A percentile compares a stretch with the other conserved stretches of the same genome.
These are phyloP conservation scores for Candidula unifasciata DNA, from an alignment of 2,888 invertebrate genomes.

Conservation along the genomic window DNA sequence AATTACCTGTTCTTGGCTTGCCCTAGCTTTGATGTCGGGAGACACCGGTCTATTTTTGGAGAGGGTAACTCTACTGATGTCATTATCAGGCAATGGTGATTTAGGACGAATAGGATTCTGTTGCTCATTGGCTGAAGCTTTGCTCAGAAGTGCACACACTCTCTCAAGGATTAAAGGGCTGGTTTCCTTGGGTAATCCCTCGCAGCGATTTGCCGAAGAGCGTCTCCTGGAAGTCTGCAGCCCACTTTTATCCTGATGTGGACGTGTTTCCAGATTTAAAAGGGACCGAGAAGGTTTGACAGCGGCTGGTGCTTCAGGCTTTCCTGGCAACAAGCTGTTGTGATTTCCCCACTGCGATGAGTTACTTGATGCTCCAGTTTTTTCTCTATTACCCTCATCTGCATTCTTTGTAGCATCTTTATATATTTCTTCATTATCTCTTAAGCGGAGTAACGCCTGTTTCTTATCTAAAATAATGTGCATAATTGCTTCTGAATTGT, in stretches of 20 bases:
- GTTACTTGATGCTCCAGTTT: no score
- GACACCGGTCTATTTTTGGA: neutral
- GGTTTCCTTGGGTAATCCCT: slow-evolving; percentile 11
- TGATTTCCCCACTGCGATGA: neutral
- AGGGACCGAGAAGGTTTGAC: neutral
- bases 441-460: neutral
- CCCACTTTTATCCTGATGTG: neutral
- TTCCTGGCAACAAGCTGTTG: neutral
- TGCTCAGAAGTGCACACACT: slow-evolving; percentile 40
- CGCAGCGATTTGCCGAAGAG: neutral
- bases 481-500: no score
- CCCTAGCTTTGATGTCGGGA: neutral
- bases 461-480: neutral
- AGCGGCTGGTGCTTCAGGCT: neutral
- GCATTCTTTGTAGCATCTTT: neutral
- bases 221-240: neutral
- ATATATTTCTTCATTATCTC: neutral
- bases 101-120: slow-evolving; percentile 1
- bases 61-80: neutral
- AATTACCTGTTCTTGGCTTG: neutral
- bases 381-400: no score
- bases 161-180: slow-evolving; percentile 29
- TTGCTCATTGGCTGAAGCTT: slow-evolving; percentile 16
- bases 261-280: neutral
- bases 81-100: neutral